Evolutionary conservation across 2,113 vertebrate species (phyloP).

Genomic region (Lepisosteus osseus): DNA sequence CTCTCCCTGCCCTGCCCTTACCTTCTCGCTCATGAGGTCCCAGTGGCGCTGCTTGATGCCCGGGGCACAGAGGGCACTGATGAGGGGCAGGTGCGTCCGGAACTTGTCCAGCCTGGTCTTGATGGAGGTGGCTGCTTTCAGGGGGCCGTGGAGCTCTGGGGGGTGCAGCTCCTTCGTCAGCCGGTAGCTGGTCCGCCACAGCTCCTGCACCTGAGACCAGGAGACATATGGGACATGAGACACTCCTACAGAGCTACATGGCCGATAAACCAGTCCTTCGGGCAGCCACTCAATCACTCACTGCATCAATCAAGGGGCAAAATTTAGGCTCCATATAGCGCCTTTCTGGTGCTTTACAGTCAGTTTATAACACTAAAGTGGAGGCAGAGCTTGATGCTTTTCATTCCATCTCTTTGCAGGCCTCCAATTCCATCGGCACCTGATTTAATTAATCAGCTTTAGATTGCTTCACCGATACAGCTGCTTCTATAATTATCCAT

Average conservation of each 20-base stretch:
- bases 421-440: too few species aligned
- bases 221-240: neutral
- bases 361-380: too few species aligned
- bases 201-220: conserved; percentile 12
- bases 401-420: too few species aligned
- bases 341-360: too few species aligned
- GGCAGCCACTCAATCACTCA: too few species aligned
- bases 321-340: too few species aligned
- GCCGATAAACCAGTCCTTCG: too few species aligned
- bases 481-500: too few species aligned
- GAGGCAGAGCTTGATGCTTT: too few species aligned
- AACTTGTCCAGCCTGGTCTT: conserved; percentile 40
- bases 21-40: conserved; percentile 35
- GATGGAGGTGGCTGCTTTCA: conserved; percentile 33
- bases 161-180: conserved; percentile 38
- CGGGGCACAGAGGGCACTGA: conserved; percentile 33
- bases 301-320: too few species aligned
- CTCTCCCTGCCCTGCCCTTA: conserved; percentile 2
- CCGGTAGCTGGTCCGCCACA: conserved; percentile 42
- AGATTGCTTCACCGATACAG: too few species aligned
- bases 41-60: conserved; percentile 35
- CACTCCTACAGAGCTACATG: neutral
- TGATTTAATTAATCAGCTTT: too few species aligned
- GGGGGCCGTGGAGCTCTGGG: conserved; percentile 28
- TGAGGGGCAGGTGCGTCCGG: conserved; percentile 35